Base-by-base conservation (phyloP, 2,113 vertebrate genomes). In the Pteruthius melanotis region DNA sequence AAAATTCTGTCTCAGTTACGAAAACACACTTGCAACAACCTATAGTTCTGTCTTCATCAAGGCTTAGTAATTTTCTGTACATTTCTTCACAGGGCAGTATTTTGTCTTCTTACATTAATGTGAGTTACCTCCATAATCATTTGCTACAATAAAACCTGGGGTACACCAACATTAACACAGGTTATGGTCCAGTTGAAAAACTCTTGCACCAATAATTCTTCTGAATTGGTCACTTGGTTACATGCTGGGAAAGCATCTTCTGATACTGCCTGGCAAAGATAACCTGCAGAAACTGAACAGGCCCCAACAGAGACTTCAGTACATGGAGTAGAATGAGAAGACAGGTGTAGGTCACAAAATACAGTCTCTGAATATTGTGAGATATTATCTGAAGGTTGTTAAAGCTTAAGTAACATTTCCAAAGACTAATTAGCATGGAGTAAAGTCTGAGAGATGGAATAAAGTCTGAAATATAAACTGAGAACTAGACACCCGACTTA, bases 71-170 rank as follows among this genome's bases (percentile, higher is more conserved):
- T 66, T 94, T 80, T 83, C 79, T 77, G 37, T 45, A 68, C 83
- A n/a, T 72, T 93, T 95, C 95, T 92, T 87, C 78, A 81, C 14
- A 83, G 83, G 53, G 93, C 59, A 87, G 80, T n/a, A 64, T 69
- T 93, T 93, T 63, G 50, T 66, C 42, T 64, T 65, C 39, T 47
- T 57, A 59, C 23, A 59, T 39, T 72, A 81, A 57, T 14, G 27
- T 1, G 11, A 80, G 26, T 47, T 42, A 72, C 8, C 78, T 57
- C 37, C 27, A 42, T 7, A 61, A 68, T 17, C 42, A 70, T 23
- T 13, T 61, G 23, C 45, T 92, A 77, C 30, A 86, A 15, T 42
- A 83, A 83, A 87, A 93, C 8, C 15, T 37, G 7, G 20, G 33
- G 15, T 64, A 37, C 27, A 33, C 14, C 30, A 68, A 70, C 7